Evolutionary conservation across 2,797 vertebrate species (phyloP).

Genomic region (Mergus octosetaceus): DNA sequence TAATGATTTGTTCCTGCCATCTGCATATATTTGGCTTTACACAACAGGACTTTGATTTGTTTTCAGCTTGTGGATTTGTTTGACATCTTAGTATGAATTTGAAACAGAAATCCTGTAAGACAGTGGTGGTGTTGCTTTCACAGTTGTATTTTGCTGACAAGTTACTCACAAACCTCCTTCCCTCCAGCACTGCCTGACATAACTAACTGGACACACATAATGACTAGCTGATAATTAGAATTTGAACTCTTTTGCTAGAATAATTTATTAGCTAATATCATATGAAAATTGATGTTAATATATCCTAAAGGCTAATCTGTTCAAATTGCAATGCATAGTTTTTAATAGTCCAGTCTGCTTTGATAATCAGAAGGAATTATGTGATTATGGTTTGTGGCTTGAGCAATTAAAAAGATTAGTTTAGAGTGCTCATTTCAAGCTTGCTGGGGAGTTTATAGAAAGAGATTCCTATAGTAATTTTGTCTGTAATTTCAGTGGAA

Average conservation of each 20-base stretch:
- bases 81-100: background rate
- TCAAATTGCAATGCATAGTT: conserved; percentile 13
- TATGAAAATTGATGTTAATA: conserved; percentile 32
- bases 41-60: background rate
- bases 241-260: conserved; percentile 12
- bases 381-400: background rate
- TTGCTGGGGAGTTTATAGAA: background rate
- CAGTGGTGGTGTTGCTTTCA: background rate
- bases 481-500: background rate
- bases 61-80: background rate
- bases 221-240: background rate
- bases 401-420: background rate
- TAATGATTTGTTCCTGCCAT: background rate
- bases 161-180: background rate
- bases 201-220: conserved; percentile 6
- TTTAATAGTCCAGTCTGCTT: background rate
- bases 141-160: background rate
- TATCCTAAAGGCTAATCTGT: conserved; percentile 36
- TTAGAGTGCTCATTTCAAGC: background rate
- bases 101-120: background rate
- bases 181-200: background rate
- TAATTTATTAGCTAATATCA: conserved; percentile 42
- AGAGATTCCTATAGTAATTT: background rate
- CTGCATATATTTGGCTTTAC: background rate
- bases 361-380: conserved; percentile 11